Conservation (phyloP, 2,888 invertebrate genomes). For the Drosophila crucigera region DNA sequence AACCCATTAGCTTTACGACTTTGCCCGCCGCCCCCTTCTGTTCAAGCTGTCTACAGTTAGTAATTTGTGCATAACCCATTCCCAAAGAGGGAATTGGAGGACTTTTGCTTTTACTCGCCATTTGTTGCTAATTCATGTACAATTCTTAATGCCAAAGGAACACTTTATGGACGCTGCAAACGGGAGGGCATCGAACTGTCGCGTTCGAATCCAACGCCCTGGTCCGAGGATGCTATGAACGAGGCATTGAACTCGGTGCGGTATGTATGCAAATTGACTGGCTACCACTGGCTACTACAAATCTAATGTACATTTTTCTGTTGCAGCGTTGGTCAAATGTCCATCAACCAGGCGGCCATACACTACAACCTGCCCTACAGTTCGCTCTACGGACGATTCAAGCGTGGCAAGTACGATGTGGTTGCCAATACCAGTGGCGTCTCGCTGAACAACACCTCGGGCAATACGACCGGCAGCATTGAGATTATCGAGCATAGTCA, state of each 20-base stretch:
- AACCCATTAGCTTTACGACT: neutral
- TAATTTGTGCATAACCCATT: neutral
- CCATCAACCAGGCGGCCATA: slow-evolving; percentile 96
- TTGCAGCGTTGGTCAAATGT: slow-evolving; percentile 94
- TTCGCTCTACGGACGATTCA: slow-evolving; percentile 94
- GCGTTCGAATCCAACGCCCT: slow-evolving; percentile 95
- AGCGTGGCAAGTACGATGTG: slow-evolving; percentile 92
- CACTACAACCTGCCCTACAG: slow-evolving; percentile 96
- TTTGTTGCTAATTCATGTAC: slow-evolving; percentile 42
- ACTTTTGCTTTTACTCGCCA: slow-evolving; percentile 1
- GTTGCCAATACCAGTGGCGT: slow-evolving; percentile 83
- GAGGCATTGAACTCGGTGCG: slow-evolving; percentile 95
- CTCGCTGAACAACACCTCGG: slow-evolving; percentile 83
- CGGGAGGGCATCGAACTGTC: slow-evolving; percentile 95
- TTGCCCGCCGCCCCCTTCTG: neutral
- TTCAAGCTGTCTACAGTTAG: neutral
- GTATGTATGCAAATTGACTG: slow-evolving; percentile 85
- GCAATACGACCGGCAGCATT: slow-evolving; percentile 84
- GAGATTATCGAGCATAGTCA: slow-evolving; percentile 85
- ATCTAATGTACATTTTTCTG: slow-evolving; percentile 34
- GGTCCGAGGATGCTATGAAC: slow-evolving; percentile 97
- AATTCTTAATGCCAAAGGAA: slow-evolving; percentile 86
- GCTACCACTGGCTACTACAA: neutral
- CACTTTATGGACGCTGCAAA: slow-evolving; percentile 94
- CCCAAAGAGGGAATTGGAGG: neutral